phyloP scores from a whole-genome alignment of 2,113 vertebrate genomes.

The Alligator mississippiensis region DNA sequence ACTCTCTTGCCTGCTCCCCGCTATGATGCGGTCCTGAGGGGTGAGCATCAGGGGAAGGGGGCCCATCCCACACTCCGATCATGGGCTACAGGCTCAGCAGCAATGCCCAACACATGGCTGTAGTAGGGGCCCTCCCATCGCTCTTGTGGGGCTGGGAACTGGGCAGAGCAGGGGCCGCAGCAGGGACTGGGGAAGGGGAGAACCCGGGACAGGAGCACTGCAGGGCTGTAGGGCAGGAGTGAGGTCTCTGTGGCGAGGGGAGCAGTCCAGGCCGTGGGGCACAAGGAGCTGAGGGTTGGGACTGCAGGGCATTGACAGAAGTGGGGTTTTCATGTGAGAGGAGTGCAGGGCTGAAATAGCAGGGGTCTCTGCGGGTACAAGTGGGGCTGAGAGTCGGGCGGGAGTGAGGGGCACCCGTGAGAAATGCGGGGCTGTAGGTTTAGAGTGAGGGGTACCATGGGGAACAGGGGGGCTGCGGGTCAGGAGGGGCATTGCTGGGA shows the following conservation, averaged over 20 bases:
- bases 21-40: not conserved
- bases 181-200: no score
- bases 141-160: not conserved
- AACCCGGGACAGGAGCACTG: not conserved
- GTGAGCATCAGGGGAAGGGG: not conserved
- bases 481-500: no score
- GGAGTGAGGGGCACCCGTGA: no score
- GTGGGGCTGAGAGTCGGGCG: no score
- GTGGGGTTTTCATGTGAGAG: no score
- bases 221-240: not conserved
- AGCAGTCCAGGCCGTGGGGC: not conserved
- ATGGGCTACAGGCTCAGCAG: slow-evolving; percentile 88
- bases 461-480: no score
- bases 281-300: not conserved
- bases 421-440: no score
- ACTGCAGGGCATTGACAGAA: not conserved
- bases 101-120: slow-evolving; percentile 91
- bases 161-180: not conserved
- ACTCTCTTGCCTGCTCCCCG: not conserved
- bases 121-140: slow-evolving; percentile 77
- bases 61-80: slow-evolving; percentile 53
- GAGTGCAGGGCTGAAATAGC: no score
- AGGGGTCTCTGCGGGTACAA: no score
- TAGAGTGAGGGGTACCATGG: no score
- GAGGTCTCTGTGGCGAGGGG: not conserved